Evolutionary conservation across 30 jellyfish, hydroid and myxozoan genomes (phyloP).

Genomic region (Morbakka virulenta): DNA sequence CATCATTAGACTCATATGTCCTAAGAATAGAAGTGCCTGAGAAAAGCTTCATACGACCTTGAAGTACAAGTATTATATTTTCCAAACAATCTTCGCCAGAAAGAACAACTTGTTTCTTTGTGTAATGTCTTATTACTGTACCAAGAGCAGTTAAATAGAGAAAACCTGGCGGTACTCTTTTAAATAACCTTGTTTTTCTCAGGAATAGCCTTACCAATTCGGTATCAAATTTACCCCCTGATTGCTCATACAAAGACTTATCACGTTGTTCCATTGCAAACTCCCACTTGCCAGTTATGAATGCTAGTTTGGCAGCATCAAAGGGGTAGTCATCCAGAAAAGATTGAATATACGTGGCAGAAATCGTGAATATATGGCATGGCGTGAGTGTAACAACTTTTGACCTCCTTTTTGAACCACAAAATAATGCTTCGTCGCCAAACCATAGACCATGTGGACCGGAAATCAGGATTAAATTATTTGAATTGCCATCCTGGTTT

Average conservation of each 20-base stretch:
- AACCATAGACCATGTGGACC: constrained; percentile 55
- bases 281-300: constrained; percentile 28
- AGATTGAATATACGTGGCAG: constrained; percentile 7
- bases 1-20: not conserved
- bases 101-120: constrained; percentile 2
- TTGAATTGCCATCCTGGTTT: constrained; percentile 1
- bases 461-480: constrained; percentile 27
- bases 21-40: constrained; percentile 4
- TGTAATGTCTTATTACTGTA: not conserved
- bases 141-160: constrained; percentile 17
- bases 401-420: constrained; percentile 24
- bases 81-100: not conserved
- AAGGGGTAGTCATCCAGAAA: constrained; percentile 30
- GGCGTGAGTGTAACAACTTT: constrained; percentile 48
- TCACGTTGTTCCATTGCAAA: constrained; percentile 15
- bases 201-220: constrained; percentile 25
- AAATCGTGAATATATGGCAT: constrained; percentile 35
- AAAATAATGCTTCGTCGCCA: constrained; percentile 74
- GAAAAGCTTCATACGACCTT: constrained; percentile 22
- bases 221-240: constrained; percentile 15
- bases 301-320: constrained; percentile 49
- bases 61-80: constrained; percentile 12
- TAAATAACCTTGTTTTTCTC: constrained; percentile 21
- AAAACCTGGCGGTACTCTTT: constrained; percentile 35
- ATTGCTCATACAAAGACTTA: constrained; percentile 9